Evolutionary conservation across 2,888 invertebrate species (phyloP), one percentile per base, ranked within the genome.

Genomic region (Acrobasis suavella): DNA sequence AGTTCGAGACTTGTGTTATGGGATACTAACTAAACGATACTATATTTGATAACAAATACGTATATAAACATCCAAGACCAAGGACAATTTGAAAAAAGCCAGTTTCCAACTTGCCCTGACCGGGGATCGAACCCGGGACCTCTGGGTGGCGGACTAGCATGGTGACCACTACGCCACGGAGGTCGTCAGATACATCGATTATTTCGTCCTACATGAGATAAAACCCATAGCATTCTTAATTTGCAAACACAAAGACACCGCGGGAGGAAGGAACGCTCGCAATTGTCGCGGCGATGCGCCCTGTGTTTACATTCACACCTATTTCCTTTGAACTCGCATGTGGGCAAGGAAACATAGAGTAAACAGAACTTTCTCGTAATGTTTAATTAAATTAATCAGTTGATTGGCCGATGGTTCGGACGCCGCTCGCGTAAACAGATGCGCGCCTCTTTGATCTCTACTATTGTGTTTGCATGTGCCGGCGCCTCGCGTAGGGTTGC

Each of bases 351-450:
- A 91, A 89, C 87, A 86, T 86, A 85, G 83, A 86, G 86, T 90
- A 92, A 92, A 92, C 91, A 92, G 77, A 91, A 90, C 91, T 91
- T 91, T 92, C 91, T 91, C 85, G 91, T 91, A 89, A 91, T 91
- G 91, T 92, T 91, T 91, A 92, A 91, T 92, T 92, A 91, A 92
- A 91, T 92, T 92, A 92, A 91, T 92, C 91, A 91, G 91, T 86
- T 91, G 91, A 91, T 92, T 91, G 89, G 91, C 86, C 91, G 91
- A 90, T 90, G 91, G 88, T 84, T 82, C 84, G 83, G 80, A 76
- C 83, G 81, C 78, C 84, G 83, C 80, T 77, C 83, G 81, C 78
- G 90, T 92, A 92, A 92, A 92, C 91, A 91, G 82, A 78, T 77
- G 79, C 79, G 77, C 68, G 67, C 32, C 0, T 80, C 91, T 91